Percentiles rank a stretch among this genome's conserved stretches.
These are phyloP conservation scores for Phrynocephalus forsythii DNA, from an alignment of 2,797 vertebrate genomes.

Conservation along the genomic window DNA sequence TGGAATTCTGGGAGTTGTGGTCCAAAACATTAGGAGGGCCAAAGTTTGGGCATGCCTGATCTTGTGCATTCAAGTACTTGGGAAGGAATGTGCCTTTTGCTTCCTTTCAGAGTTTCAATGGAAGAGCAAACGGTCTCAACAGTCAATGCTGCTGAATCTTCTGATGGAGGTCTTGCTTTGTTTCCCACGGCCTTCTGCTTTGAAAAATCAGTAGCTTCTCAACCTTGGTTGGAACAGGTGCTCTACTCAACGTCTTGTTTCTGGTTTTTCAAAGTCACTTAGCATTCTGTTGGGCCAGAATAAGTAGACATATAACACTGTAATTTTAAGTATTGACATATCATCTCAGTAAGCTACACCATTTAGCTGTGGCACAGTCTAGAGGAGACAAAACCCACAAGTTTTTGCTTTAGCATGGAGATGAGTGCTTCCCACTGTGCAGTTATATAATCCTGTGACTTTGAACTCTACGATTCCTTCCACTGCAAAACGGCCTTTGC, in stretches of 20 bases:
- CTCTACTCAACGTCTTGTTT: background rate
- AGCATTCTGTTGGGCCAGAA: background rate
- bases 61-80: too few relatives aligned
- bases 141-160: too few relatives aligned
- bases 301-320: background rate
- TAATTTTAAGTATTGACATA: background rate
- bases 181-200: too few relatives aligned
- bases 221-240: too few relatives aligned
- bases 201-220: too few relatives aligned
- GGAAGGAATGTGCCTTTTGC: too few relatives aligned
- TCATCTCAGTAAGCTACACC: background rate
- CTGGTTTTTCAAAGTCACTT: background rate
- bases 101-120: too few relatives aligned
- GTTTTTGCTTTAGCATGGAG: background rate
- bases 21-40: too few relatives aligned
- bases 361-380: background rate
- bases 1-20: too few relatives aligned
- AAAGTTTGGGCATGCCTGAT: too few relatives aligned
- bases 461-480: constrained; percentile 36
- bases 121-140: too few relatives aligned
- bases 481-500: constrained; percentile 25
- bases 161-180: too few relatives aligned
- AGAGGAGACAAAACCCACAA: background rate
- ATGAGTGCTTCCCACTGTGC: background rate
- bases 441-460: background rate